Base-by-base conservation (phyloP, 2,888 invertebrate genomes). In the Cyaniris semiargus region DNA sequence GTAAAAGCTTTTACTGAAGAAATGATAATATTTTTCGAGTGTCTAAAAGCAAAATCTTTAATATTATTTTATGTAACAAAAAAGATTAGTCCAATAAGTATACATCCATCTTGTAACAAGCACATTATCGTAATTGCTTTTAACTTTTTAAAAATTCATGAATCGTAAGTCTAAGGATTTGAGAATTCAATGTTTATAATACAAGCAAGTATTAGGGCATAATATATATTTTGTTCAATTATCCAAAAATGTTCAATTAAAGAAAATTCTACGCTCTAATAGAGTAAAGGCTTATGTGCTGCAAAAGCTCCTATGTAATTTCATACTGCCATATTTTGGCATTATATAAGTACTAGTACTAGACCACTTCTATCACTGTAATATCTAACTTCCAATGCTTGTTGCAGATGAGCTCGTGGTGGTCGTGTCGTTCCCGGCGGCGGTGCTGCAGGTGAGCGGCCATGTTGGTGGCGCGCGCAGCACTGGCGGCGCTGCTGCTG, bases 391-490 rank as follows among this genome's bases (percentile, higher is more conserved):
- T 3, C 0, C 10, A 21, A n/a, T 34, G 78, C 77, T 86, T 86
- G 83, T 89, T 87, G 6, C 85, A 93, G 92, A 93, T 93, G 93
- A 87, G 81, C 78, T 85, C 82, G 78, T 83, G 81, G 78, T 86
- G 85, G 82, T 82, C 84, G 80, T 82, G 88, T 85, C 85, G 90
- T 85, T 85, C 86, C 86, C 88, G 90, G 87, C 89, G 93, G 86
- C 89, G 90, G 81, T 88, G 90, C 81, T 89, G 90, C 84, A 92
- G 93, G 91, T 93, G 93, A 93, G 77, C 78, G 77, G 77, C 53
- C 75, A 81, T 21, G 79, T 83, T 70, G 44, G 89, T 90, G 91
- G 83, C 82, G 85, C 84, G 87, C 83, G 89, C 88, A 89, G 83
- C 83, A 82, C 87, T 83, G 80, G 88, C 84, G 83, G 86, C 70